Base-by-base conservation (phyloP, 2,888 invertebrate species). In the Orchestes rusci region DNA sequence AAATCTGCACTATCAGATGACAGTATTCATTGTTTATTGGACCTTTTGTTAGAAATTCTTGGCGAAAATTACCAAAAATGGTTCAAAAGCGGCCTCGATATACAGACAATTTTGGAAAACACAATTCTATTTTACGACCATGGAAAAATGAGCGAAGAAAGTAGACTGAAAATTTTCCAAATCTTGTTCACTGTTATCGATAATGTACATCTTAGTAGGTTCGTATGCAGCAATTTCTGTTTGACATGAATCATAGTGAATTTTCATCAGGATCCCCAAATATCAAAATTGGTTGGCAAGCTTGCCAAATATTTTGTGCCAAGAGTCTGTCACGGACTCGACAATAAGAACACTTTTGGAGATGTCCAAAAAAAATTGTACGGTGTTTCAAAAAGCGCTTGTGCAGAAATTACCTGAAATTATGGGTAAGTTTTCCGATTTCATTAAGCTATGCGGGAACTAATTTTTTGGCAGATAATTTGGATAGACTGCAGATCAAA, bases 281-380 rank as follows among this genome's bases (percentile, higher is more conserved):
- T 79, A 74, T 59, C 61, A 69, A 32, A 57, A 57, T 7, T 79
- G 80, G 73, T 61, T 80, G 1, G 62, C 64, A 43, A 70, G 70
- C 43, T 60, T 81, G 50, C 78, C 80, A 0, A 70, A 74, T 48
- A 69, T 79, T 45, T 64, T 82, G 35, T 66, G 68, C 5, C 60
- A 75, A 45, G 65, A 70, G n/a, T 59, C 69, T 29, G 67, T 82
- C 4, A 71, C 71, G 28, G 60, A 68, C 29, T 67, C 73, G 53
- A 73, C 75, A 3, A 60, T 81, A n/a, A 59, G 74, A 42, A 75
- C 75, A 4, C 66, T 82, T 48, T 72, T 75, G 12, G 70, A 72
- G 50, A 72, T 82, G 59, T 76, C 77, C 15, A 72, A 75, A 37
- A 72, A 73, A 39, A 73, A 71, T 50, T 77, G 43, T 20, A 8